Evolutionary conservation across 2,888 invertebrate species (phyloP), one percentile per base, ranked within the genome.

Genomic region (Neria commutata): DNA sequence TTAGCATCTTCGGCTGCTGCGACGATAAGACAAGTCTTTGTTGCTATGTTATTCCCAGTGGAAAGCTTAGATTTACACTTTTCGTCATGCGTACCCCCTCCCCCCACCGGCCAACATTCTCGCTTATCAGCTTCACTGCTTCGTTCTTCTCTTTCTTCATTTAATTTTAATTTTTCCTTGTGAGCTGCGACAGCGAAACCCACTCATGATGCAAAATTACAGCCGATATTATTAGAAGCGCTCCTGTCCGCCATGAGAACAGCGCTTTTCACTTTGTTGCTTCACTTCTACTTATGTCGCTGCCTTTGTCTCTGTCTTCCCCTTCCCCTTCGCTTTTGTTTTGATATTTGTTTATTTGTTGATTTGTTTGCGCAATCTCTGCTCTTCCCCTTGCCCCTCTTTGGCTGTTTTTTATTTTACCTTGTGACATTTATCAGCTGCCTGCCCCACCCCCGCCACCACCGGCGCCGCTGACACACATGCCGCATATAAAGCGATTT

Each of bases 11-110:
- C 54, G 3, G 21, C 11, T 17, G 51, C 24, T 21, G 29, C 29
- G 29, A 66, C 66, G 70, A 69, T 70, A 70, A 70, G 67, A 66
- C 66, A 69, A 69, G 62, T 66, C n/a, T n/a, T n/a, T n/a, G n/a
- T n/a, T n/a, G n/a, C n/a, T n/a, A n/a, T n/a, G n/a, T 21, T 50
- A 50, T 50, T 33, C 50, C 50, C 50, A 50, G 21, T 21, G 50
- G 50, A 34, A 33, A 19, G 23, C 50, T 50, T 50, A 50, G 50
- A 34, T 50, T 33, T 50, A 19, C 50, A 50, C 33, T 17, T 50
- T 14, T 29, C 21, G 42, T 42, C 42, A 29, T 29, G 29, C 29
- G 29, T 29, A n/a, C n/a, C n/a, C n/a, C n/a, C n/a, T n/a, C n/a
- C n/a, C n/a, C n/a, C n/a, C n/a, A n/a, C n/a, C n/a, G n/a, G n/a